Percentiles rank a stretch among this genome's conserved stretches.
These are phyloP conservation scores for Crotalus viridis DNA, from an alignment of 2,113 vertebrate genomes.

Conservation along the genomic window DNA sequence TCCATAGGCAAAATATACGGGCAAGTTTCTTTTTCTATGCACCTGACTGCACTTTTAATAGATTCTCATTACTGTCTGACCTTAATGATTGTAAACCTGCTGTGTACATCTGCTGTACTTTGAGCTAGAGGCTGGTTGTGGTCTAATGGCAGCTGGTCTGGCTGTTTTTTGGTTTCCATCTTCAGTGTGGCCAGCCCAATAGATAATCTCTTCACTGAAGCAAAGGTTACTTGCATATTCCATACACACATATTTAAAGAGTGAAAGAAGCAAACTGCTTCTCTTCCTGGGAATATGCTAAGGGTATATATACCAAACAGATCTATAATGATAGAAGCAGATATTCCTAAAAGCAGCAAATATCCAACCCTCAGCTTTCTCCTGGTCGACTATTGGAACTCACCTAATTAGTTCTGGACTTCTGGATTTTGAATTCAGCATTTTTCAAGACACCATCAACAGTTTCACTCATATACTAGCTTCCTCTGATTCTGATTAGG, in stretches of 20 bases:
- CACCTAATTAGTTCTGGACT: not conserved
- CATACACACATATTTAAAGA: not conserved
- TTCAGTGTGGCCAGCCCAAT: not conserved
- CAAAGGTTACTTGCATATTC: not conserved
- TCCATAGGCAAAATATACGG: not conserved
- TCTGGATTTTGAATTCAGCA: not conserved
- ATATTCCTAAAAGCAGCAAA: not conserved
- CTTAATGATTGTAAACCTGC: constrained; percentile 9
- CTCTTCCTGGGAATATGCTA: not conserved
- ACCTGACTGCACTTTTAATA: not conserved
- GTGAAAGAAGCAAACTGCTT: not conserved
- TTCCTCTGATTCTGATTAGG: not conserved
- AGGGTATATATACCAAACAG: not conserved
- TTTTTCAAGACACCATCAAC: not conserved
- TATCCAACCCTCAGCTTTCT: not conserved
- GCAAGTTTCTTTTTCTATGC: not conserved
- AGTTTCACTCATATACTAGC: not conserved
- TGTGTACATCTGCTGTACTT: constrained; percentile 23
- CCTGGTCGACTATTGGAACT: not conserved
- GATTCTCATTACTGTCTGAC: not conserved
- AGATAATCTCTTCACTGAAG: not conserved
- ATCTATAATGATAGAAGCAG: not conserved
- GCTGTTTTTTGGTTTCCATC: not conserved
- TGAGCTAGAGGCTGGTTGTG: not conserved
- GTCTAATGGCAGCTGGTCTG: not conserved